Evolutionary conservation across 1,140 invertebrate species (phyloP).

Genomic region (Hydropsyche tenuis): DNA sequence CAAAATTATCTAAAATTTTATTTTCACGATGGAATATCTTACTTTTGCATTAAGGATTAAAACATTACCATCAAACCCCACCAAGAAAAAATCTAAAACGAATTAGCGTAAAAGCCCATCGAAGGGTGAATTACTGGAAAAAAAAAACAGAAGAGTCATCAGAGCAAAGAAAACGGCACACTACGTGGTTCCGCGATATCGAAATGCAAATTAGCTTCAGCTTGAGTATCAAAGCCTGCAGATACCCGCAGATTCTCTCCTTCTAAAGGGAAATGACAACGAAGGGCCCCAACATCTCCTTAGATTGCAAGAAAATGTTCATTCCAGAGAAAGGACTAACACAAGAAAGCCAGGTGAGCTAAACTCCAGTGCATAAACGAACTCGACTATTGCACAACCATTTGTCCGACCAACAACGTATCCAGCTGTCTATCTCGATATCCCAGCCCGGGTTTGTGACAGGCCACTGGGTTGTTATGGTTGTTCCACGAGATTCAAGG

Average conservation of each 20-base stretch:
- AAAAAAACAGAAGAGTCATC: not conserved
- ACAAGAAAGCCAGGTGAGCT: not conserved
- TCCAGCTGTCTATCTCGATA: slow-evolving; percentile 13
- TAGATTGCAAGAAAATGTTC: slow-evolving; percentile 20
- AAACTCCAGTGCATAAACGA: slow-evolving; percentile 42
- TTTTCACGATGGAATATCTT: no score
- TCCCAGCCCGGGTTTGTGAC: not conserved
- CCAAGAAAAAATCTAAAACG: no score
- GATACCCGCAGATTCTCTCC: not conserved
- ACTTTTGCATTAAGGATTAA: no score
- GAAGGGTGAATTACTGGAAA: no score
- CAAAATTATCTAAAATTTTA: no score
- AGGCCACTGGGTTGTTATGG: no score
- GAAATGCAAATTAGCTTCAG: slow-evolving; percentile 17
- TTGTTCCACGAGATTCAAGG: no score
- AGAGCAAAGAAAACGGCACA: not conserved
- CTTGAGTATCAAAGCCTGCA: slow-evolving; percentile 1
- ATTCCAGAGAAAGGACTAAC: not conserved
- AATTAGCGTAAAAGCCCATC: no score
- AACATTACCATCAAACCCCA: no score
- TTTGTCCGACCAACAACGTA: not conserved
- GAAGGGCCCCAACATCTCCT: not conserved
- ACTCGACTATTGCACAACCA: slow-evolving; percentile 34
- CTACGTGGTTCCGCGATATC: not conserved
- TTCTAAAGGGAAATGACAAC: not conserved